Base-by-base conservation (phyloP, 2,888 invertebrate species). In the Eilema caniola region DNA sequence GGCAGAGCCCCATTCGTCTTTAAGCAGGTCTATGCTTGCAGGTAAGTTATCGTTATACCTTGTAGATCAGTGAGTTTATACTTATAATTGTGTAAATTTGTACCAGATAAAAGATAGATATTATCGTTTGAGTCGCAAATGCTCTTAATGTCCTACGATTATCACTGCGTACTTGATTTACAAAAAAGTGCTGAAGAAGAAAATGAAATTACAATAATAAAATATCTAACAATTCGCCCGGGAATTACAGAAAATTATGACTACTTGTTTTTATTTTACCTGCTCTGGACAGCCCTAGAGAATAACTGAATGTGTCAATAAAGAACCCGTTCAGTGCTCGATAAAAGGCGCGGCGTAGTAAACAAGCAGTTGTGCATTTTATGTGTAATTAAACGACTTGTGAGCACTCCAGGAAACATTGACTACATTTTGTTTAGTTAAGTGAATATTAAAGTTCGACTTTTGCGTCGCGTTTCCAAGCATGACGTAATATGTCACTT, bases 351-450 rank as follows among this genome's bases (percentile, higher is more conserved):
- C 85, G 83, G 83, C 78, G 86, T 86, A 83, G 89, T 90, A 89
- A 92, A 90, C 90, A 90, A 84, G 85, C 88, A 86, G 86, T 90
- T 88, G 87, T 88, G 83, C 88, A 87, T 88, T 93, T 93, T 92
- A 92, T 92, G 90, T 92, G 91, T 89, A 92, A 92, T 93, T 92
- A 93, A 92, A 90, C 83, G 83, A 81, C 79, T 77, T 62, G 47
- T 60, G 20, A 25, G 53, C n/a, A 41, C 72, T 53, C 81, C 76
- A 77, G 76, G 80, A 76, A 74, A 74, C 57, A 72, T 61, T 62
- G 37, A 65, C 59, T 25, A 65, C 66, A 37, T 69, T 73, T 74
- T 78, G 66, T 77, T 78, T 75, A 73, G 65, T 53, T 72, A 66
- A 24, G 23, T 33, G 14, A 66, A 56, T 10, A 23, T 25, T 69